These are phyloP conservation scores for Macaca nemestrina DNA, from an alignment of 2,113 vertebrate species.

Conservation along the genomic window DNA sequence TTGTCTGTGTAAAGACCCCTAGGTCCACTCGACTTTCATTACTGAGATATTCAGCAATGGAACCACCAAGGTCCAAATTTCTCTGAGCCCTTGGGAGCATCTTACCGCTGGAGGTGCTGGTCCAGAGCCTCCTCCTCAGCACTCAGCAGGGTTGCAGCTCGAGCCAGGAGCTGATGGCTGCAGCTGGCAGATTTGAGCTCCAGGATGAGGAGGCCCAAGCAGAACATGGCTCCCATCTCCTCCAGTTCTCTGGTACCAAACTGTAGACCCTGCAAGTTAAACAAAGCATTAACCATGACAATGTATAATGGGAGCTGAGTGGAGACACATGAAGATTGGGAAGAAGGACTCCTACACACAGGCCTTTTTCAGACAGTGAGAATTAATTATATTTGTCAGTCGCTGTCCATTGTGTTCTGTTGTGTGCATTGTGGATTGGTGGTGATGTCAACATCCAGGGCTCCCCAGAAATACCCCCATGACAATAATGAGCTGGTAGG, in stretches of 20 bases:
- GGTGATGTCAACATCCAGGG: too few relatives aligned
- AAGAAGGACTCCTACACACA: neutral
- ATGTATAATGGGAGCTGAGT: fast-evolving
- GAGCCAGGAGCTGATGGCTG: constrained; percentile 83
- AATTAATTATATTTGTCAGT: too few relatives aligned
- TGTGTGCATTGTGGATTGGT: neutral
- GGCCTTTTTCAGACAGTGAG: neutral
- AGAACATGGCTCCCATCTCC: constrained; percentile 95
- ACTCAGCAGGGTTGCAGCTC: constrained; percentile 81
- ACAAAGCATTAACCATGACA: neutral
- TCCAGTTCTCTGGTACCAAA: constrained; percentile 91
- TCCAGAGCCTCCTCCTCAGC: constrained; percentile 85
- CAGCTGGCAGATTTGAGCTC: constrained; percentile 85
- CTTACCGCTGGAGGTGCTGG: constrained; percentile 83
- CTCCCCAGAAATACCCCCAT: neutral
- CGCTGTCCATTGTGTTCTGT: neutral
- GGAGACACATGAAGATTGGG: neutral
- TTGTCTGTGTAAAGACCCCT: neutral
- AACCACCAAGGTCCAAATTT: neutral
- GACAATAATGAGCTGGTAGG: neutral
- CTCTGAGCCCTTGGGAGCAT: fast-evolving
- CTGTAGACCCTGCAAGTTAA: constrained; percentile 89
- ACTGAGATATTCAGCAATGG: neutral
- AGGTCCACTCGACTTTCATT: neutral
- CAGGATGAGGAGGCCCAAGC: constrained; percentile 91